Base-by-base conservation (phyloP, 2,797 vertebrate genomes). In the Microctenopoma steveboyesi region DNA sequence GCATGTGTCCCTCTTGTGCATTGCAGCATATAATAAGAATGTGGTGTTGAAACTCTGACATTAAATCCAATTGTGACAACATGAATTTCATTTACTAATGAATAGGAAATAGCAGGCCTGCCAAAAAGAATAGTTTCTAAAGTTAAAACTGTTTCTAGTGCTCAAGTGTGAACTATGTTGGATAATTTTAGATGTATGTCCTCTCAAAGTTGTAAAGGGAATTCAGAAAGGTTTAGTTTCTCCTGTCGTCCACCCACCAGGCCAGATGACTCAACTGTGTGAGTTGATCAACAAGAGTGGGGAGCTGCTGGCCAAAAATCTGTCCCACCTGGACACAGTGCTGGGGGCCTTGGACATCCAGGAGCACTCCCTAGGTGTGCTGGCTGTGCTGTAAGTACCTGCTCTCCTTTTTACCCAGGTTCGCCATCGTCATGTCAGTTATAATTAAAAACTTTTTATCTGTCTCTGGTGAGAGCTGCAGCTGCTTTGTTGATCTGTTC, bases 241-340 rank as follows among this genome's bases (percentile, higher is more conserved):
- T 55, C 9, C 6, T 70, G n/a, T 6, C 22, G 5, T 37, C 11
- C 4, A 51, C 7, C 18, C 72, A 83, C 27, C 89, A 99, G 98
- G 98, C 89, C 98, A 99, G 94, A 99, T 99, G 98, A 99, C 98
- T 89, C 98, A 99, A 92, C 95, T 99, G 67, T 99, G 98, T 78
- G 98, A 99, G 90, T 91, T 99, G 90, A 99, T 99, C 93, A 99
- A 99, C 94, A 99, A 99, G 93, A 99, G 98, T 4, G 98, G 98
- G 77, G 98, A 99, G 82, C 95, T 99, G 87, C 95, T 99, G 86
- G 97, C 98, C 77, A 99, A 99, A 93, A 99, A 99, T 64, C 91
- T 99, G 81, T 99, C 98, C 65, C 98, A 99, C 71, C 93, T 99
- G 93, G 98, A 99, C 91, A 99, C 98, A 5, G 98, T 99, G 83